Conservation (phyloP, 2,888 invertebrate species). For the Labia minor region DNA sequence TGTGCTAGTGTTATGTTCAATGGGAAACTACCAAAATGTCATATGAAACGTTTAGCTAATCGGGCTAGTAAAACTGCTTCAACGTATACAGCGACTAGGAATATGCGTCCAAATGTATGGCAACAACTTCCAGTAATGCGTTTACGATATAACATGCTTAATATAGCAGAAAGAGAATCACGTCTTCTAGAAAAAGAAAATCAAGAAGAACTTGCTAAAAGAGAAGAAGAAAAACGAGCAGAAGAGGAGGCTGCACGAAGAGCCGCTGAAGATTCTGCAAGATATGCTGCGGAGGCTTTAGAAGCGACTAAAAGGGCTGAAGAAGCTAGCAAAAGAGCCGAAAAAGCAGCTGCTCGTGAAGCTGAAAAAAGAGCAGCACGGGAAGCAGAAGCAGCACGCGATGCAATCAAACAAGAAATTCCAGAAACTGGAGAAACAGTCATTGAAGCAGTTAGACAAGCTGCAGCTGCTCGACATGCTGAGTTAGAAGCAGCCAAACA, state of each 20-base stretch:
- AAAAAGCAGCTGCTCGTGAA: not conserved
- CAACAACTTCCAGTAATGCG: not conserved
- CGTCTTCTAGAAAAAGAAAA: not conserved
- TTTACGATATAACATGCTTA: not conserved
- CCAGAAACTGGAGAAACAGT: slow-evolving; percentile 1
- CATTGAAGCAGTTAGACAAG: not conserved
- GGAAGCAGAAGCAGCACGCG: not conserved
- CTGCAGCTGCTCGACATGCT: not conserved
- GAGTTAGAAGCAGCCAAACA: not conserved
- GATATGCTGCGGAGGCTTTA: not conserved
- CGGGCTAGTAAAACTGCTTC: not conserved
- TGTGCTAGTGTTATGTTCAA: slow-evolving; percentile 46
- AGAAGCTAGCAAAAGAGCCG: not conserved
- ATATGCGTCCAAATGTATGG: not conserved
- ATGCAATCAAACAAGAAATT: not conserved
- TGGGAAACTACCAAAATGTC: slow-evolving; percentile 14
- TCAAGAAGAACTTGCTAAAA: not conserved
- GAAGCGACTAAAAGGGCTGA: slow-evolving; percentile 5
- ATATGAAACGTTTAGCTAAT: slow-evolving; percentile 5
- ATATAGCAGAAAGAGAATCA: not conserved
- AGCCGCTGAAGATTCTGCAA: not conserved
- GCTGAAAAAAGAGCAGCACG: not conserved
- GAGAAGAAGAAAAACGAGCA: not conserved
- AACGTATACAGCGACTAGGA: not conserved
- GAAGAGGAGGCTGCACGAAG: not conserved